Conservation (phyloP, 2,888 invertebrate genomes). For the Malthinus seriepunctatus region DNA sequence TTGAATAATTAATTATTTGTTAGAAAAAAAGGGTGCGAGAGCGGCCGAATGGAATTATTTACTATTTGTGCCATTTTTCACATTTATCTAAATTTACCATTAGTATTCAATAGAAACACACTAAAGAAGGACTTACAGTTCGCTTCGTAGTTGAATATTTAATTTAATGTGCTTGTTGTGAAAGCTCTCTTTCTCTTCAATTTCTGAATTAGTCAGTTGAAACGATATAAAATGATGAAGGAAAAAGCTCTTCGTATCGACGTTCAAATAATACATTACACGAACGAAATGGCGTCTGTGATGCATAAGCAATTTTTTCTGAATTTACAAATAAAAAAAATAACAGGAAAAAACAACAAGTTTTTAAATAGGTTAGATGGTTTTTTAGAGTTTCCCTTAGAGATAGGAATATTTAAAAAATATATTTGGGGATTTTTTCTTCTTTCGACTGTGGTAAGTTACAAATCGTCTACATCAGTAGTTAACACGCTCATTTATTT, state of each 20-base stretch:
- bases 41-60: neutral
- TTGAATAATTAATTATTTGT: no score
- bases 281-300: conserved; percentile 6
- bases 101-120: conserved; percentile 8
- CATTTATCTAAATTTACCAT: conserved; percentile 9
- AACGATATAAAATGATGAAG: conserved; percentile 12
- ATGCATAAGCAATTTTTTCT: conserved; percentile 8
- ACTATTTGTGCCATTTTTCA: neutral
- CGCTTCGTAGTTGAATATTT: conserved; percentile 6
- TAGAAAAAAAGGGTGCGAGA: neutral
- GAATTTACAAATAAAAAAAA: conserved; percentile 5
- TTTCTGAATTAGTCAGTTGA: conserved; percentile 6
- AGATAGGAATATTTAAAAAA: no score
- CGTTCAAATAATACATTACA: conserved; percentile 9
- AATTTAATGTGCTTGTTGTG: conserved; percentile 9
- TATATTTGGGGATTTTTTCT: no score
- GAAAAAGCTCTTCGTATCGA: conserved; percentile 11
- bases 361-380: conserved; percentile 5
- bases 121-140: neutral
- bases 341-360: neutral
- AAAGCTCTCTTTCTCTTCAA: conserved; percentile 4
- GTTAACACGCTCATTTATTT: conserved; percentile 24
- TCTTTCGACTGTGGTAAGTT: neutral
- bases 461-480: conserved; percentile 14
- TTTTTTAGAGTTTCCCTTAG: no score